Percentiles rank a stretch among this genome's conserved stretches.
These are phyloP conservation scores for Lepus oiostolus DNA, from an alignment of 2,797 vertebrate genomes.

Conservation along the genomic window DNA sequence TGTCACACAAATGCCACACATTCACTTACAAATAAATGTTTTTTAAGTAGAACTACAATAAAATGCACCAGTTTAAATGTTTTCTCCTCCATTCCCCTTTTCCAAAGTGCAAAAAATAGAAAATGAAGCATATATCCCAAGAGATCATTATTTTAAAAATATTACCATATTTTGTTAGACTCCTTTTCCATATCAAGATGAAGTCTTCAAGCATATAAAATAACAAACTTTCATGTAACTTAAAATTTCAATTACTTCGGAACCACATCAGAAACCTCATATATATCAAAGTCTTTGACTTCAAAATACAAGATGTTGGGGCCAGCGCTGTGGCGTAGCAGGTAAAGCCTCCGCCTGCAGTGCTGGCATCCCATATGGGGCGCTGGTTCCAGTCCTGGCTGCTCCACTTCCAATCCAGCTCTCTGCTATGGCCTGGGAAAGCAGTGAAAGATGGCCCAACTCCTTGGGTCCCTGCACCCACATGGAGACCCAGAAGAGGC, in stretches of 20 bases:
- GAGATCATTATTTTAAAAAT: not conserved
- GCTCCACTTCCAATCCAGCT: too few relatives aligned
- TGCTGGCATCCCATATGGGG: too few relatives aligned
- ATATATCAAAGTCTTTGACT: constrained; percentile 38
- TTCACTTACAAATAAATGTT: constrained; percentile 28
- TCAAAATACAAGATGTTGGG: not conserved
- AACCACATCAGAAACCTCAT: constrained; percentile 48
- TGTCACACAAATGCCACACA: not conserved
- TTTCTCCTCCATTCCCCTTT: constrained; percentile 34
- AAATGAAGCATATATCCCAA: constrained; percentile 21
- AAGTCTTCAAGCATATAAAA: constrained; percentile 48
- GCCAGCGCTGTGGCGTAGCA: too few relatives aligned
- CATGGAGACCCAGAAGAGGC: too few relatives aligned
- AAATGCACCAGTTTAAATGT: constrained; percentile 21
- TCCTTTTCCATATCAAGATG: not conserved
- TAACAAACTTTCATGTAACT: not conserved
- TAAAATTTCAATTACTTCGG: constrained; percentile 59
- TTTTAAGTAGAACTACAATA: constrained; percentile 37
- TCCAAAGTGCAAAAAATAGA: not conserved
- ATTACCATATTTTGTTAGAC: constrained; percentile 13
- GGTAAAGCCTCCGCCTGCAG: too few relatives aligned
- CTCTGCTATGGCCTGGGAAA: too few relatives aligned
- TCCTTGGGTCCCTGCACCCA: too few relatives aligned
- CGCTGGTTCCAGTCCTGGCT: too few relatives aligned
- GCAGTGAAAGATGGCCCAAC: too few relatives aligned